Base-by-base conservation (phyloP, 1,140 invertebrate genomes). In the Maniola jurtina region DNA sequence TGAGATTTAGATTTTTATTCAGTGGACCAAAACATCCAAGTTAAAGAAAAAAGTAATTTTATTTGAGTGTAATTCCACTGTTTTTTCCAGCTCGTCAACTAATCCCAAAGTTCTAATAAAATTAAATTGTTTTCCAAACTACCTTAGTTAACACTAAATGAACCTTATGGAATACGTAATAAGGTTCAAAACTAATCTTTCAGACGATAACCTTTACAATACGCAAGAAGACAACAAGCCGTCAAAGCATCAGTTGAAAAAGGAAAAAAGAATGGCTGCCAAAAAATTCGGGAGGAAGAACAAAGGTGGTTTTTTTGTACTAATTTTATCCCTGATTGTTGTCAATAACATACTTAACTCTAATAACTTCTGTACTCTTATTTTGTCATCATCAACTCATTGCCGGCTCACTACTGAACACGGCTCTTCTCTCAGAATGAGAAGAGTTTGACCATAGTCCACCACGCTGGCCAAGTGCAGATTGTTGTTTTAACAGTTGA, bases 181-280 rank as follows among this genome's bases (percentile, higher is more conserved):
- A 67, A 66, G 64, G 57, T 8, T 38, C 50, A 54, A 54, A 52
- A 52, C 11, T 71, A 77, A 64, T 73, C 71, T 84, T 92, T 77
- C 87, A 92, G 90, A 92, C 65, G 89, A 92, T 64, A 89, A 87
- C 76, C 72, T 76, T 66, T 83, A 81, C 64, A 91, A 91, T 73
- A 78, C 91, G 61, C 80, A 87, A 73, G 92, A 91, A 64, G 92
- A 92, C 66, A 91, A 85, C 76, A 92, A 92, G 76, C 91, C 92
- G 6, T 93, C 94, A 2, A 95, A 95, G 77, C 90, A 94, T 76
- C 94, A 95, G 75, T 79, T 93, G 35, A 95, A 94, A 77, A 95
- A 95, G 77, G 94, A 95, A 73, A 92, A 95, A 73, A 92, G 93
- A 71, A 92, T 93, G 65, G 92, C 92, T 5, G 92, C 93, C n/a